Conservation (phyloP, 1,140 invertebrate species). For the Diorhabda carinulata region DNA sequence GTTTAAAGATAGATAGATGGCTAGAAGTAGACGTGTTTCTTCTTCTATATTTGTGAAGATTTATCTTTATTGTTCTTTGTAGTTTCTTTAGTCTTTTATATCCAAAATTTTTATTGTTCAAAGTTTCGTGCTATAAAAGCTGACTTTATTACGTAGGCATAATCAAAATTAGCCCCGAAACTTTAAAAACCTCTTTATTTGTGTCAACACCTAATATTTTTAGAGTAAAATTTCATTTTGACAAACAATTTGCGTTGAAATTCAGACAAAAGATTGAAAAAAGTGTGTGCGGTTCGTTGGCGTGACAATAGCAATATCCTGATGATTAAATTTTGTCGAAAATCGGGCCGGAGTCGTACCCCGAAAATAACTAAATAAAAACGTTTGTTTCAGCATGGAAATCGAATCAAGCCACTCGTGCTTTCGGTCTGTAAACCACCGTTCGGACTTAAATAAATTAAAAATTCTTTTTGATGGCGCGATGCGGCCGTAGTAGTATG, state of each 20-base stretch:
- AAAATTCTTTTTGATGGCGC: slow-evolving; percentile 26
- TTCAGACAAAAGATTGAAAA: neutral
- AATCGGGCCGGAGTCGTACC: slow-evolving; percentile 15
- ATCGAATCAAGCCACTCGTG: slow-evolving; percentile 23
- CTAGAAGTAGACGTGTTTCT: too few species aligned
- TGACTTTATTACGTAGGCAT: too few species aligned
- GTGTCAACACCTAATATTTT: too few species aligned
- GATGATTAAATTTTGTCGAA: slow-evolving; percentile 21
- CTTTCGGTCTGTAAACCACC: slow-evolving; percentile 8
- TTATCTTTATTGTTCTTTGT: too few species aligned
- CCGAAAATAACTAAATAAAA: slow-evolving; percentile 24
- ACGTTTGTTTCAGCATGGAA: slow-evolving; percentile 25
- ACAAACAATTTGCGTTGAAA: neutral
- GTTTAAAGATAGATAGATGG: too few species aligned
- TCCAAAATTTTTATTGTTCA: too few species aligned
- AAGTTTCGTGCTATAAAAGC: too few species aligned
- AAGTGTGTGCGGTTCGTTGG: neutral
- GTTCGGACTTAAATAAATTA: slow-evolving; percentile 25
- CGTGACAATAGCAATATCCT: slow-evolving; percentile 14
- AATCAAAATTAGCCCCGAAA: too few species aligned
- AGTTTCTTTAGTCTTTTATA: too few species aligned
- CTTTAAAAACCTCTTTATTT: too few species aligned
- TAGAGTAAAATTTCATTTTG: too few species aligned
- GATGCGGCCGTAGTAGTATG: slow-evolving; percentile 11
- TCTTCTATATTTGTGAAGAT: too few species aligned